Evolutionary conservation across 2,888 invertebrate genomes (phyloP).

Genomic region (Ichneumon xanthorius): DNA sequence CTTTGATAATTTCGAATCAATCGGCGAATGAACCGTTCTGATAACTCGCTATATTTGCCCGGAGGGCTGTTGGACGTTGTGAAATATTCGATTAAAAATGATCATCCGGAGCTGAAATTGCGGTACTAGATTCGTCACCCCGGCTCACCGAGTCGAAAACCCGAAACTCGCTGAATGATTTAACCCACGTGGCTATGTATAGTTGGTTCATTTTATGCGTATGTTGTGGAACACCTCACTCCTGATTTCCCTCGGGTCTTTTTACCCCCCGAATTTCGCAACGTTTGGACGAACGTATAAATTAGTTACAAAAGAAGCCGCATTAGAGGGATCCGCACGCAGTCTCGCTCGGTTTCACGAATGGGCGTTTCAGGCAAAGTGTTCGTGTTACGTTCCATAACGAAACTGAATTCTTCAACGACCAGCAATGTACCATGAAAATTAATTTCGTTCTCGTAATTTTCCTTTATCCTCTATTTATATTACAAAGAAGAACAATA

Average conservation of each 20-base stretch:
- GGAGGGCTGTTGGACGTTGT: too few relatives aligned
- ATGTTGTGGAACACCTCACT: neutral
- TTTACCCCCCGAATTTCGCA: constrained; percentile 60
- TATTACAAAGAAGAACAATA: neutral
- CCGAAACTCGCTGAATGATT: constrained; percentile 4
- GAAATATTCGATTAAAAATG: neutral
- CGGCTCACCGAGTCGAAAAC: neutral
- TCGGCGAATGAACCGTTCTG: too few relatives aligned
- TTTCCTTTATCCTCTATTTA: too few relatives aligned
- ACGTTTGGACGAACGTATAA: constrained; percentile 47
- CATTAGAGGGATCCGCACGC: neutral
- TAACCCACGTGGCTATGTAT: neutral
- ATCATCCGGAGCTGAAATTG: neutral
- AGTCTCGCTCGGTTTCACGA: neutral
- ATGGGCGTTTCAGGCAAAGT: too few relatives aligned
- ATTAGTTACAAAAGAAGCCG: constrained; percentile 33
- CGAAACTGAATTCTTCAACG: neutral
- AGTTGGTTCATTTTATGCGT: neutral
- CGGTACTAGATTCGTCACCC: neutral
- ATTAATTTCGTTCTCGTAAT: too few relatives aligned
- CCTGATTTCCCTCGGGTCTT: constrained; percentile 78
- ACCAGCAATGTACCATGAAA: too few relatives aligned
- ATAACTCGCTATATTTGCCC: too few relatives aligned
- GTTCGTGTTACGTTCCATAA: neutral
- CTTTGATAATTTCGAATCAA: too few relatives aligned